phyloP scores from a whole-genome alignment of 2,797 vertebrate genomes.

The Brotula barbata region DNA sequence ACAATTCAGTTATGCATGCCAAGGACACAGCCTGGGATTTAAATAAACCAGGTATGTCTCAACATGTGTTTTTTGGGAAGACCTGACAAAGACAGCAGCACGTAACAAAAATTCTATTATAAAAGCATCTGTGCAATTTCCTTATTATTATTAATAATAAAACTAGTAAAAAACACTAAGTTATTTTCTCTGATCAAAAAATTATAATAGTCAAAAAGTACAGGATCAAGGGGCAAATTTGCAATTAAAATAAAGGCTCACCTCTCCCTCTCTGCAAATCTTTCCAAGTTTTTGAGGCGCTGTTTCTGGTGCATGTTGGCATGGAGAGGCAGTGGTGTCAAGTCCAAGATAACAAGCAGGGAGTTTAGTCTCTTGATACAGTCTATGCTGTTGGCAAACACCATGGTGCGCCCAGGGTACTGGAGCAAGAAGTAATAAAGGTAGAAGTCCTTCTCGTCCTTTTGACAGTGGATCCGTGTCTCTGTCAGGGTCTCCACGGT shows the following conservation, averaged over 20 bases:
- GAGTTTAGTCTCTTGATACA: slow-evolving; percentile 93
- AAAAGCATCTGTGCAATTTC: too few relatives aligned
- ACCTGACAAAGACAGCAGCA: too few relatives aligned
- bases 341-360: slow-evolving; percentile 88
- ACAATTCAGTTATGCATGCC: too few relatives aligned
- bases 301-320: slow-evolving; percentile 99
- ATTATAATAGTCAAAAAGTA: too few relatives aligned
- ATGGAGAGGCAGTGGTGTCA: slow-evolving; percentile 87
- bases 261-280: slow-evolving; percentile 91
- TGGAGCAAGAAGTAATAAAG: slow-evolving; percentile 96
- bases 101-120: too few relatives aligned
- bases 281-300: slow-evolving; percentile 93
- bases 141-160: too few relatives aligned
- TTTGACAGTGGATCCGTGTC: slow-evolving; percentile 90
- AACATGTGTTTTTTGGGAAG: too few relatives aligned
- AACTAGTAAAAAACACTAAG: too few relatives aligned
- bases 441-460: slow-evolving; percentile 92
- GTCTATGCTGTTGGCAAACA: slow-evolving; percentile 98
- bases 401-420: slow-evolving; percentile 93
- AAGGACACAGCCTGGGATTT: too few relatives aligned
- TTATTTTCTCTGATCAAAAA: too few relatives aligned
- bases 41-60: too few relatives aligned
- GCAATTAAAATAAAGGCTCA: slow-evolving; percentile 64
- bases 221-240: too few relatives aligned
- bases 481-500: slow-evolving; percentile 93